Percentiles rank a stretch among this genome's conserved stretches.
Evolutionary conservation across 2,888 invertebrate species (phyloP).

Genomic region (Chrysotoxum bicinctum): DNA sequence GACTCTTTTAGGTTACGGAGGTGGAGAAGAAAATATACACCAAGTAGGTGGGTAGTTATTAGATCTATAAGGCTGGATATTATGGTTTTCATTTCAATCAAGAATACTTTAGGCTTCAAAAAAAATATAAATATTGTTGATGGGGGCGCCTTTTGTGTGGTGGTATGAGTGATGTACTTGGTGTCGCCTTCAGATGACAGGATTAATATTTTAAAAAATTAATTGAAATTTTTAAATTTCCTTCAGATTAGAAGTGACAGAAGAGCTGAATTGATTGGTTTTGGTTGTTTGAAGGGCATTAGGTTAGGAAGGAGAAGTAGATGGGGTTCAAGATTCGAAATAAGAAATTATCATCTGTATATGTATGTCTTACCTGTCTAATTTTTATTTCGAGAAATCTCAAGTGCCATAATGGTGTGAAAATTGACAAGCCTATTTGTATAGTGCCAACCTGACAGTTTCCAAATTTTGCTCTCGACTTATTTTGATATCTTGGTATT

Average conservation of each 20-base stretch:
- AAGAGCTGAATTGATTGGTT: conserved; percentile 23
- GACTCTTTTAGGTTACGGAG: conserved; percentile 24
- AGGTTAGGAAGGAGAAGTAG: neutral
- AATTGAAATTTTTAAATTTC: conserved; percentile 60
- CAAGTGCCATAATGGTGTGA: too few relatives aligned
- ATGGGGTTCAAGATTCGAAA: neutral
- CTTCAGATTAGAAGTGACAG: neutral
- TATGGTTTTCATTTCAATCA: conserved; percentile 64
- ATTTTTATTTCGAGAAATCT: neutral
- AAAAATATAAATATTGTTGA: neutral
- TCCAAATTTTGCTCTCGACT: too few relatives aligned
- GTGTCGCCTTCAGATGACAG: conserved; percentile 62
- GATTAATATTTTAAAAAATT: conserved; percentile 59
- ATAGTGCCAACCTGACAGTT: too few relatives aligned
- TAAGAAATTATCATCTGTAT: neutral
- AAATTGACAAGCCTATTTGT: too few relatives aligned
- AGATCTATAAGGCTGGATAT: conserved; percentile 1
- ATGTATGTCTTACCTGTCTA: too few relatives aligned
- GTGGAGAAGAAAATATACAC: neutral
- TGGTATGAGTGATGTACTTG: conserved; percentile 41
- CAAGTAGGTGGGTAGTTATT: neutral
- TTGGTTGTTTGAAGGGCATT: neutral
- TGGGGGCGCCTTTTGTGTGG: neutral
- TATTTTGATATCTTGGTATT: too few relatives aligned
- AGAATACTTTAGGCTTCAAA: conserved; percentile 40